phyloP scores from a whole-genome alignment of 2,888 invertebrate genomes.

The Melikaiella ostensackeni region DNA sequence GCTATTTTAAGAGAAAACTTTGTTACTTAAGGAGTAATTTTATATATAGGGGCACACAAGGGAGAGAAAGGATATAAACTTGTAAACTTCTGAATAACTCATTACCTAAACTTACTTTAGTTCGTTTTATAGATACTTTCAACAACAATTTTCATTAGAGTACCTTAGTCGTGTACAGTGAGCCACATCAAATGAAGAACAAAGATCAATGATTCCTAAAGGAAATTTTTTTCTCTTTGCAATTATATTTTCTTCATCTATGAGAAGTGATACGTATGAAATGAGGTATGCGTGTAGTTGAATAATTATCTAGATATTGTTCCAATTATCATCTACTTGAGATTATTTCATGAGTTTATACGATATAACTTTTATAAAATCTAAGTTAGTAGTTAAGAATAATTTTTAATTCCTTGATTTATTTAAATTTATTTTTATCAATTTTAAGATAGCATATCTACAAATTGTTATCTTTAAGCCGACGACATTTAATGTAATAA shows the following conservation, averaged over 20 bases:
- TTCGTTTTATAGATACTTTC: slow-evolving; percentile 20
- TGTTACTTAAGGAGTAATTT: slow-evolving; percentile 39
- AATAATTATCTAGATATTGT: not conserved
- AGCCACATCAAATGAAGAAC: not conserved
- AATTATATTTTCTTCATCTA: not conserved
- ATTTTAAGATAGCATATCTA: slow-evolving; percentile 43
- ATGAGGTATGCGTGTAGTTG: not conserved
- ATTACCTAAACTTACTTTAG: slow-evolving; percentile 7
- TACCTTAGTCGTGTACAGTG: not conserved
- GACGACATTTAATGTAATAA: slow-evolving; percentile 15
- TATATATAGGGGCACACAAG: slow-evolving; percentile 22
- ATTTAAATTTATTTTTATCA: slow-evolving; percentile 18
- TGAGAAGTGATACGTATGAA: not conserved
- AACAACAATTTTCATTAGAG: slow-evolving; percentile 24
- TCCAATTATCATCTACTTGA: not conserved
- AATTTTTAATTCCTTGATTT: no score
- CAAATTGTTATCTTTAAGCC: slow-evolving; percentile 40
- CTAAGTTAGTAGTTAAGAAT: not conserved
- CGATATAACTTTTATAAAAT: not conserved
- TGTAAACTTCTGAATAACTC: slow-evolving; percentile 24
- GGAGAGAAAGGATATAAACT: slow-evolving; percentile 24
- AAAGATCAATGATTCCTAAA: not conserved
- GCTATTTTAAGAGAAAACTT: slow-evolving; percentile 38
- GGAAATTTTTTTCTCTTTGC: no score
- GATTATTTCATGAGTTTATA: not conserved